Evolutionary conservation across 2,888 invertebrate genomes (phyloP), one percentile per base, ranked within the genome.

Genomic region (Sinodicranocentrus sp.): DNA sequence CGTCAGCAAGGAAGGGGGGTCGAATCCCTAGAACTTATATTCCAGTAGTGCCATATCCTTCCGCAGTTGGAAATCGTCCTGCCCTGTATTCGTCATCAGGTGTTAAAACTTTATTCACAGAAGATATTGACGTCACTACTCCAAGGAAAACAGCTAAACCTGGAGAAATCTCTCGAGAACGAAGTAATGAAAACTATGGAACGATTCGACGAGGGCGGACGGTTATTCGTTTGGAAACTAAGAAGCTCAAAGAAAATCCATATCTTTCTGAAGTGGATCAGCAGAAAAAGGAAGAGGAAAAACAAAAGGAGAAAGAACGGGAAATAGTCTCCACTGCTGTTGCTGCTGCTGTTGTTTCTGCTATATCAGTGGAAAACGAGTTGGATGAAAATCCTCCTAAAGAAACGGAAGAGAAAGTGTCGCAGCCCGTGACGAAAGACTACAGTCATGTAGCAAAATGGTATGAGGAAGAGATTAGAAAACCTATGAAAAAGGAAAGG

Each of bases 111-210:
- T 67, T 79, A 17, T 82, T 80, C 25, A 96, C 96, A 1, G 95
- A 95, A 33, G 95, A 96, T 90, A 96, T 96, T 87, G 96, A 96
- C 90, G 96, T 96, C 0, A 95, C 95, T 0, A 93, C 93, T 85
- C 91, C 86, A 91, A 91, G 90, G 85, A 89, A 82, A 79, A 61
- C 73, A 1, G 86, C 84, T 15, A 84, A 71, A 52, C 87, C 87
- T n/a, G 87, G 84, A 6, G 88, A 88, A 33, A 82, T 87, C 17
- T 63, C 68, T 13, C 67, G 86, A 19, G 87, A 76, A 5, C 44
- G 76, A 10, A 70, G 67, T 26, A 91, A 91, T 25, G 91, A 92
- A 54, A 91, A 91, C 65, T 91, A 93, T 79, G 92, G 92, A 82
- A 93, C 94, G 0, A 95, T 95, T 87, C 93, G 93, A 89, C 92